phyloP scores from a whole-genome alignment of 2,888 invertebrate species.

The Morpho deidamia region DNA sequence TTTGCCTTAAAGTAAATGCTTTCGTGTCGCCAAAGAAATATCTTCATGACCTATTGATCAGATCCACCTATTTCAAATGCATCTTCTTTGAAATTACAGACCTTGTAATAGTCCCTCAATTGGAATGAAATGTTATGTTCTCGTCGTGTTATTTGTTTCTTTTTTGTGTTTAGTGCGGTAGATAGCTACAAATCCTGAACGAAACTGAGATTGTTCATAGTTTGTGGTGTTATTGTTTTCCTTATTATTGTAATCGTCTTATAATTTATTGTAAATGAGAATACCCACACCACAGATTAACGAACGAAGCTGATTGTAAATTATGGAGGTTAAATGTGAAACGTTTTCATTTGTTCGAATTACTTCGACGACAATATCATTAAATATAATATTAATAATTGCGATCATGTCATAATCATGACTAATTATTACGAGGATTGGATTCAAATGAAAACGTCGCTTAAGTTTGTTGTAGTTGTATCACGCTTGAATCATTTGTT shows the following conservation, averaged over 20 bases:
- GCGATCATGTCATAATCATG: not conserved
- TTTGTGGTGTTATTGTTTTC: conserved; percentile 41
- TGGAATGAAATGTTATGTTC: conserved; percentile 18
- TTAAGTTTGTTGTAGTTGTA: conserved; percentile 37
- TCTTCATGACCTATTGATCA: not conserved
- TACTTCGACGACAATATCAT: too few relatives aligned
- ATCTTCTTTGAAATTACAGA: conserved; percentile 7
- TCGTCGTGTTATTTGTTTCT: conserved; percentile 23
- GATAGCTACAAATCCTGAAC: conserved; percentile 56
- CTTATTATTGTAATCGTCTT: not conserved
- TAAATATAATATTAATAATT: too few relatives aligned
- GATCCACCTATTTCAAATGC: conserved; percentile 1
- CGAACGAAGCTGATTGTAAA: conserved; percentile 52
- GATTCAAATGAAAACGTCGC: conserved; percentile 48
- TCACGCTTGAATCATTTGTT: conserved; percentile 63
- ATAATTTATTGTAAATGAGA: not conserved
- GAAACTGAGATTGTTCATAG: conserved; percentile 69
- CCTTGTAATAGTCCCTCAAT: not conserved
- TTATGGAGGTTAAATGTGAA: conserved; percentile 52
- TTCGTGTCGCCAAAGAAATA: not conserved
- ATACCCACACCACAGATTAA: conserved; percentile 47
- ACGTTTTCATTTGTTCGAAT: conserved; percentile 46
- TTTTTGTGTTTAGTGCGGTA: conserved; percentile 35
- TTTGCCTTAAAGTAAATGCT: conserved; percentile 27
- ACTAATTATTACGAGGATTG: conserved; percentile 8